These are phyloP conservation scores for Leptocoma aspasia DNA, from an alignment of 2,113 vertebrate species.

Conservation along the genomic window DNA sequence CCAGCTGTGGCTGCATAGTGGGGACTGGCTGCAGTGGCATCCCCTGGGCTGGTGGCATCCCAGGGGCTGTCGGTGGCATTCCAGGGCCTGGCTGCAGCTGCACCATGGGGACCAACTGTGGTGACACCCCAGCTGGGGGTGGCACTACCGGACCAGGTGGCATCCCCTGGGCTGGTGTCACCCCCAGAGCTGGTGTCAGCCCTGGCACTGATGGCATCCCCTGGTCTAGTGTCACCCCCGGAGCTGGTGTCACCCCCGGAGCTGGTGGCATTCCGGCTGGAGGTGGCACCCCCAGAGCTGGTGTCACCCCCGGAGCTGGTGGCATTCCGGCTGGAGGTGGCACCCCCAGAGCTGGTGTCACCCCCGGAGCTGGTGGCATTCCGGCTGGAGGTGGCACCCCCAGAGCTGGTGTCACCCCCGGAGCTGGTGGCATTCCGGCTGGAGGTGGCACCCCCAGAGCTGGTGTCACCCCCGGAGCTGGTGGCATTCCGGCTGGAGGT, in stretches of 20 bases:
- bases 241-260: fast-evolving
- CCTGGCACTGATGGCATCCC: too few relatives aligned
- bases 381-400: background rate
- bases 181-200: too few relatives aligned
- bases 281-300: background rate
- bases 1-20: background rate
- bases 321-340: fast-evolving
- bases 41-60: background rate
- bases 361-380: fast-evolving
- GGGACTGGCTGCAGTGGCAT: background rate
- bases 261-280: background rate
- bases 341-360: background rate
- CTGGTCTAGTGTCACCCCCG: too few relatives aligned
- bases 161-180: background rate
- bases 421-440: background rate
- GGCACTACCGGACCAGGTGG: background rate
- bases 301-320: fast-evolving
- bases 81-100: background rate
- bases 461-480: background rate
- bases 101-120: background rate
- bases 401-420: background rate
- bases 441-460: background rate
- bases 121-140: background rate
- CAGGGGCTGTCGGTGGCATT: background rate
- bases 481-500: too few relatives aligned